phyloP scores from a whole-genome alignment of 2,797 vertebrate genomes.

The Sebastes diploproa region DNA sequence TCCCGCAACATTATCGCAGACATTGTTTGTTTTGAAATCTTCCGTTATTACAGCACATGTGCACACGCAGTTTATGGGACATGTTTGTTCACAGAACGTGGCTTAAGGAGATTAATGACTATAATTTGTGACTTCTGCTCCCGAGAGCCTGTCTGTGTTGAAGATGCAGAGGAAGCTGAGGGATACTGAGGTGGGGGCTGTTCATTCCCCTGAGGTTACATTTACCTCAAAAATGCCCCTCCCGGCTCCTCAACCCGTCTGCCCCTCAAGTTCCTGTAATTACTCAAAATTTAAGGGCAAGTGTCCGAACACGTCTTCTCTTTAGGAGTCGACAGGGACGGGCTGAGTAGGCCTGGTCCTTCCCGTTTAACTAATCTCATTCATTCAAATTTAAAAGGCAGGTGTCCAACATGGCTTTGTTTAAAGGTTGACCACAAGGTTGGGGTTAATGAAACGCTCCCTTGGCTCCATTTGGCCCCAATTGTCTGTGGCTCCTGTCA shows the following conservation, averaged over 20 bases:
- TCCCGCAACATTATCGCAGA: constrained; percentile 11
- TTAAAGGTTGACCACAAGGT: constrained; percentile 42
- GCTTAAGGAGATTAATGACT: constrained; percentile 66
- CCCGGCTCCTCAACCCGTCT: constrained; percentile 15
- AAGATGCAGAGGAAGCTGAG: constrained; percentile 24
- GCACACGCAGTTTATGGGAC: constrained; percentile 42
- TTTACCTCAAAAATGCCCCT: constrained; percentile 14
- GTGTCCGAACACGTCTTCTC: constrained; percentile 19
- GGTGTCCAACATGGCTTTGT: constrained; percentile 30
- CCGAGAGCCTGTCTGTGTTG: constrained; percentile 34
- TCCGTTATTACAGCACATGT: constrained; percentile 38
- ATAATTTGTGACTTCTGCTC: constrained; percentile 63
- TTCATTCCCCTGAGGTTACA: constrained; percentile 40
- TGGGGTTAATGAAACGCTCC: constrained; percentile 54
- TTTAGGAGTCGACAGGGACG: constrained; percentile 8
- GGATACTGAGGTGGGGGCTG: constrained; percentile 20
- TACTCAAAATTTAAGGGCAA: constrained; percentile 50
- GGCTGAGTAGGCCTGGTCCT: constrained; percentile 2
- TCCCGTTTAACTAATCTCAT: constrained; percentile 20
- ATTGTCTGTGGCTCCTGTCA: constrained; percentile 53
- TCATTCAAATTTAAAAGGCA: constrained; percentile 45
- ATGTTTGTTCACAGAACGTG: constrained; percentile 55
- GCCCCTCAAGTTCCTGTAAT: constrained; percentile 52
- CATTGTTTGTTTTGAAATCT: constrained; percentile 50
- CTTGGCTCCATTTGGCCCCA: constrained; percentile 52